Base-by-base conservation (phyloP, 2,797 vertebrate species). In the Premnoplex brunnescens region DNA sequence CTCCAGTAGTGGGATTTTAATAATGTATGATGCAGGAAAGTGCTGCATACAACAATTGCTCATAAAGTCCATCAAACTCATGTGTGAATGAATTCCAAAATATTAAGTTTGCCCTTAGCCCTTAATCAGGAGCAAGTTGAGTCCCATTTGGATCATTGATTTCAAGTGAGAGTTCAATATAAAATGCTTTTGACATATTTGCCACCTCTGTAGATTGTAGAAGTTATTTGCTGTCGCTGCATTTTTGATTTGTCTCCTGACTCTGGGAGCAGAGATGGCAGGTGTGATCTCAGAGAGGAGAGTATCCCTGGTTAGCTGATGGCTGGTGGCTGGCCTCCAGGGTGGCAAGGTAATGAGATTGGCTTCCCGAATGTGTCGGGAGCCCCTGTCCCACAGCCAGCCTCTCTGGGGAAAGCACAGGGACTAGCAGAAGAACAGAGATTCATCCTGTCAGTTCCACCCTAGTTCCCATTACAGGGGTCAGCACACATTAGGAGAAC, bases 131-230 rank as follows among this genome's bases (percentile, higher is more conserved):
- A 84, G 58, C 10, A 60, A 59, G 77, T 46, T 82, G 68, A 95
- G 27, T 94, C 48, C 48, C 69, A 81, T 91, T 91, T 93, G 88
- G 80, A 87, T 81, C 76, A 84, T 10, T 84, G 82, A 78, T 91
- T 95, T 91, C 85, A 78, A 88, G 58, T 49, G 37, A 84, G 39
- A 51, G 32, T 59, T 91, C 54, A 66, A 8, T 62, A 91, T 34
- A 78, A 95, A 95, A 81, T 62, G 66, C 13, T 91, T 94, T 69
- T 88, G 96, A 90, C 91, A 59, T 43, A 75, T 91, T 77, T 81
- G 54, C 43, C 39, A 39, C 51, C 62, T 93, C 76, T 73, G 73
- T 84, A 62, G 66, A 80, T 78, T 84, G 51, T 14, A 62, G 66
- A 48, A 88, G 68, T 67, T 74, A 58, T 36, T 82, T 93, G 89